phyloP scores from a whole-genome alignment of 2,888 invertebrate species.

The Seira musarum region DNA sequence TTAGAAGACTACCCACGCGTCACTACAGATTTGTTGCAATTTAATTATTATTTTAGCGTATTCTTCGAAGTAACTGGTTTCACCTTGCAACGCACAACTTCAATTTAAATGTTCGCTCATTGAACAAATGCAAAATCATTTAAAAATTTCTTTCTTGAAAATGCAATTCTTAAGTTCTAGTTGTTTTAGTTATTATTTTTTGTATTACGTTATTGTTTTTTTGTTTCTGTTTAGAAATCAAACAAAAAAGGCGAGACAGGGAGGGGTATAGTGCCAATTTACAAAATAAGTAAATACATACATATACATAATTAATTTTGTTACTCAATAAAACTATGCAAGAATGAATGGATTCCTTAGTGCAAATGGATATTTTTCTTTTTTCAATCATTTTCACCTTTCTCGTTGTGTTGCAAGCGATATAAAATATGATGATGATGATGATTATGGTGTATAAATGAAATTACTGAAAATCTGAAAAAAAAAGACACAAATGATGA shows the following conservation, averaged over 20 bases:
- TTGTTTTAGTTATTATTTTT: not conserved
- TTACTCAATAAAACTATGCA: conserved; percentile 4
- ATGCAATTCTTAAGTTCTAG: too few relatives aligned
- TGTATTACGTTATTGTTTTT: not conserved
- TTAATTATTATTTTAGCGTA: conserved; percentile 11
- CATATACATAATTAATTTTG: not conserved
- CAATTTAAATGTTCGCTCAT: not conserved
- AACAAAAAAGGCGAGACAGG: conserved; percentile 12
- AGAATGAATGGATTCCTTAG: conserved; percentile 3
- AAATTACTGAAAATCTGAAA: too few relatives aligned
- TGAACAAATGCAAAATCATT: not conserved
- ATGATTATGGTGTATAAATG: too few relatives aligned
- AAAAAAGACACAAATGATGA: too few relatives aligned
- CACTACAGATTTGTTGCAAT: conserved; percentile 33
- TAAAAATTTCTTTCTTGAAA: too few relatives aligned
- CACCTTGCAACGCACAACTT: not conserved
- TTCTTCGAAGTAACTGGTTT: not conserved
- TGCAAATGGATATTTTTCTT: not conserved
- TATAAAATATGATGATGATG: too few relatives aligned
- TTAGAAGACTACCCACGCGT: conserved; percentile 9
- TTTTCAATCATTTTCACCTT: not conserved
- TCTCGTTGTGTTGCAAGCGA: too few relatives aligned
- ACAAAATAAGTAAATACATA: conserved; percentile 28
- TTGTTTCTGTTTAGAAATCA: conserved; percentile 8
- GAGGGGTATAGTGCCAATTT: conserved; percentile 62